Conservation (phyloP, 2,888 invertebrate species). For the Proisotoma minuta region DNA sequence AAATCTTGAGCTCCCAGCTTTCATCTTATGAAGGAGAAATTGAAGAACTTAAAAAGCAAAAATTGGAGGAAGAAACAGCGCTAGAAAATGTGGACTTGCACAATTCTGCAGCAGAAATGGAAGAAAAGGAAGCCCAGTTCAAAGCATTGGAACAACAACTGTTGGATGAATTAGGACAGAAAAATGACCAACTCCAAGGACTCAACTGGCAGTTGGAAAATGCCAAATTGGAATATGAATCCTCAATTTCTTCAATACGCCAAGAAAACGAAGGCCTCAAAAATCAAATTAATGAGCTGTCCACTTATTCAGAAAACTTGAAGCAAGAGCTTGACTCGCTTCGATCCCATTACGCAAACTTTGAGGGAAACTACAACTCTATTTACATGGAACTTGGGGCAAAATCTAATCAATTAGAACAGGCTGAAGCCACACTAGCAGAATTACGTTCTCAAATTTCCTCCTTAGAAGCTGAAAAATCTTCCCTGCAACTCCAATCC, state of each 20-base stretch:
- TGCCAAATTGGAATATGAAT: not conserved
- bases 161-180: not conserved
- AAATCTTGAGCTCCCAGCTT: not conserved
- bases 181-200: not conserved
- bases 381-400: not conserved
- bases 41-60: not conserved
- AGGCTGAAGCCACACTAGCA: not conserved
- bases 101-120: not conserved
- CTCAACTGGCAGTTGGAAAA: not conserved
- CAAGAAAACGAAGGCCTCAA: not conserved
- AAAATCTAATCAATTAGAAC: constrained; percentile 4
- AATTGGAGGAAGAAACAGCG: not conserved
- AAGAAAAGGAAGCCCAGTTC: not conserved
- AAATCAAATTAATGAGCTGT: not conserved
- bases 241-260: not conserved
- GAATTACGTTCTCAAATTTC: not conserved
- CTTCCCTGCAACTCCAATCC: not conserved
- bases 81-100: not conserved
- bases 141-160: not conserved
- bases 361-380: constrained; percentile 4
- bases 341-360: not conserved
- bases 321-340: not conserved
- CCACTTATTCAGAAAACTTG: not conserved
- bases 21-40: not conserved
- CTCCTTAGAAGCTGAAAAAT: constrained; percentile 1